Percentiles rank a stretch among this genome's conserved stretches.
Conservation (phyloP, 1,140 invertebrate species). For the Saxidomus purpurata region DNA sequence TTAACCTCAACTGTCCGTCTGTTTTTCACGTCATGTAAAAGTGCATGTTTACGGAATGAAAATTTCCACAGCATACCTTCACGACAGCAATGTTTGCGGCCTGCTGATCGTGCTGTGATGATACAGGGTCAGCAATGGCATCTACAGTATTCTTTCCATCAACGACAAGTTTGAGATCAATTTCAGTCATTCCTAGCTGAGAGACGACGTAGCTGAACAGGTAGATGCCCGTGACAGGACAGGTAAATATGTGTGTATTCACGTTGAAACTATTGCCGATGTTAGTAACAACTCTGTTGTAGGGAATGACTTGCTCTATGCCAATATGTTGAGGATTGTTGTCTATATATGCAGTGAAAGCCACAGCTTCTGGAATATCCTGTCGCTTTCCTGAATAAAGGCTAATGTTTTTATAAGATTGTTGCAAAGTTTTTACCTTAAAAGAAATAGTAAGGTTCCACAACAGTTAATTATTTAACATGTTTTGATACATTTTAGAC, state of each 20-base stretch:
- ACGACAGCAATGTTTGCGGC: not conserved
- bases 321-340: not conserved
- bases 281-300: not conserved
- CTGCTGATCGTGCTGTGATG: not conserved
- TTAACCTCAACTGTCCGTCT: too few species aligned
- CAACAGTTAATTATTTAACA: too few species aligned
- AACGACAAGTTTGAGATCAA: not conserved
- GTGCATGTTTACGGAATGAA: too few species aligned
- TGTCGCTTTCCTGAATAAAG: not conserved
- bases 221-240: not conserved
- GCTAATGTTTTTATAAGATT: too few species aligned
- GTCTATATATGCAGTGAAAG: constrained; percentile 35
- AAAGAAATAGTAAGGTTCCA: too few species aligned
- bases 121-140: constrained; percentile 4
- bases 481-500: too few species aligned
- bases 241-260: constrained; percentile 6
- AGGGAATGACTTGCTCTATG: constrained; percentile 11
- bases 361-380: not conserved
- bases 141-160: constrained; percentile 14
- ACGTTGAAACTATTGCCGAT: not conserved
- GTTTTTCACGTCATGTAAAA: too few species aligned
- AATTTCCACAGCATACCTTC: too few species aligned
- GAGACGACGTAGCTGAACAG: constrained; percentile 9
- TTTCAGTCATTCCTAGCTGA: not conserved
- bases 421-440: too few species aligned